Percentiles rank a stretch among this genome's conserved stretches.
phyloP scores from a whole-genome alignment of 1,140 invertebrate species.

The Gryllus bimaculatus region DNA sequence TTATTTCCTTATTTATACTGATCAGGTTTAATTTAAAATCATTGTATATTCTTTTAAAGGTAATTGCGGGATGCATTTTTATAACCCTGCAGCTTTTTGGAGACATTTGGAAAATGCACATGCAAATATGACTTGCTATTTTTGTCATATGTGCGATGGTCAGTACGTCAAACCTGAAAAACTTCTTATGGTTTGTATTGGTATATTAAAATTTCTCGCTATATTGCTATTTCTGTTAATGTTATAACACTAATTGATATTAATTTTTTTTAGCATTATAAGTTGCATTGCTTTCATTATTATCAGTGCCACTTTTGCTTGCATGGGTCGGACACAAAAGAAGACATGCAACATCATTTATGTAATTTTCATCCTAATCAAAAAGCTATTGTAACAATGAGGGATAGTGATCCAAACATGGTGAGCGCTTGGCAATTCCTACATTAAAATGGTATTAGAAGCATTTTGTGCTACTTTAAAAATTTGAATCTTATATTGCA shows the following conservation, averaged over 20 bases:
- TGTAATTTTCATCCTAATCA: conserved; percentile 37
- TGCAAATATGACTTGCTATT: conserved; percentile 23
- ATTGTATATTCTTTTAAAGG: neutral
- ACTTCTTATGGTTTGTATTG: conserved; percentile 28
- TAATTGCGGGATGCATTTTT: conserved; percentile 34
- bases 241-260: neutral
- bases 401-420: neutral
- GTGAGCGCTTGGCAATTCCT: neutral
- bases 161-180: conserved; percentile 24
- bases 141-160: conserved; percentile 32
- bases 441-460: neutral
- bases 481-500: neutral
- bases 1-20: neutral
- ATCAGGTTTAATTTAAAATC: neutral
- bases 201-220: neutral
- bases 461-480: neutral
- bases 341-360: conserved; percentile 39
- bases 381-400: conserved; percentile 30
- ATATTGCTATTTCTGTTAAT: neutral
- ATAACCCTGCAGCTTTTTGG: conserved; percentile 33
- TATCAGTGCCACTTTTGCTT: conserved; percentile 44
- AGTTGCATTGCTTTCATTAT: conserved; percentile 26
- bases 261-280: conserved; percentile 29
- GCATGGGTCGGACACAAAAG: conserved; percentile 33
- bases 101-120: conserved; percentile 35